A percentile compares a stretch with the other conserved stretches of the same genome.
Conservation (phyloP, 1,140 invertebrate species). For the Microplitis demolitor region DNA sequence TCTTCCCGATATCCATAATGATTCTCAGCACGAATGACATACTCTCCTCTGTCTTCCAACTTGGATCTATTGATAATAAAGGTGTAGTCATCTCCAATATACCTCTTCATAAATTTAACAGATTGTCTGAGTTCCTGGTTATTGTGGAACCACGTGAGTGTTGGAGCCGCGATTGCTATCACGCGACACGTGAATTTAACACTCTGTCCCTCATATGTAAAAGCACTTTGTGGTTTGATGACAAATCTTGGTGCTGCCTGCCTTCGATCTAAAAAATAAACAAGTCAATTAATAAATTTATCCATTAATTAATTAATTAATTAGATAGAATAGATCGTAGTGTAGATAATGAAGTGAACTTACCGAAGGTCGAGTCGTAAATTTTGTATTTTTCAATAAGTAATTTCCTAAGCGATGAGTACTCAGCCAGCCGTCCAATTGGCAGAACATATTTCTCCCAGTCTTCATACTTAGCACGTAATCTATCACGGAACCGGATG, state of each 20-base stretch:
- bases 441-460: conserved; percentile 93
- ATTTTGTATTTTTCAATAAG: conserved; percentile 96
- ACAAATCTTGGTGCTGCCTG: conserved; percentile 98
- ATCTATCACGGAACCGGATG: conserved; percentile 83
- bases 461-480: conserved; percentile 83
- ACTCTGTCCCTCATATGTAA: conserved; percentile 95
- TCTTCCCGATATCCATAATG: conserved; percentile 96
- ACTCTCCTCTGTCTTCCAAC: conserved; percentile 94
- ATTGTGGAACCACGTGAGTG: conserved; percentile 94
- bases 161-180: conserved; percentile 91
- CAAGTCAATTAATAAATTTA: conserved; percentile 21
- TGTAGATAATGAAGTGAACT: conserved; percentile 37
- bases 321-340: conserved; percentile 2
- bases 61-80: conserved; percentile 97
- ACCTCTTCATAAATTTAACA: conserved; percentile 99
- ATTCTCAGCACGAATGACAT: conserved; percentile 96
- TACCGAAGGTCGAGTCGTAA: conserved; percentile 92
- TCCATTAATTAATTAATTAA: neutral
- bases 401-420: conserved; percentile 94
- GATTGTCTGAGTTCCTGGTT: conserved; percentile 94
- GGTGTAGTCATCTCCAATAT: conserved; percentile 93
- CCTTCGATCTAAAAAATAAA: conserved; percentile 73
- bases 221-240: conserved; percentile 92
- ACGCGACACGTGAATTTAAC: conserved; percentile 97
- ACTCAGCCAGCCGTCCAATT: conserved; percentile 95